A percentile compares a stretch with the other conserved stretches of the same genome.
These are phyloP conservation scores for Eupithecia exiguata DNA, from an alignment of 2,888 invertebrate genomes.

Conservation along the genomic window DNA sequence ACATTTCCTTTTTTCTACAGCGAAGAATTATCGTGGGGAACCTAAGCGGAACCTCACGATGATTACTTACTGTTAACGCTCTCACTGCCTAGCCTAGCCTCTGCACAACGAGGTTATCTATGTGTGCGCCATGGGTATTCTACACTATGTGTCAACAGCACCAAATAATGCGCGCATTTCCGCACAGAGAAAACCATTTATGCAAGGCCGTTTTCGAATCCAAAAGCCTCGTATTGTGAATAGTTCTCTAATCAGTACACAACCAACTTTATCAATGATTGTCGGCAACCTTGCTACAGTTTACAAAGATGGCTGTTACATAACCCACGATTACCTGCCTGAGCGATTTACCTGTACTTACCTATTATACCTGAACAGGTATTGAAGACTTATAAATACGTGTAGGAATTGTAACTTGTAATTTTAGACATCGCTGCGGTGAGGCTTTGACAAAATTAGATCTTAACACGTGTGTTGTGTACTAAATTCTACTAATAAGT, in stretches of 20 bases:
- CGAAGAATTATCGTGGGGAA: background rate
- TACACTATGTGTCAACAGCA: background rate
- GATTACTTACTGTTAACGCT: background rate
- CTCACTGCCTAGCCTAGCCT: background rate
- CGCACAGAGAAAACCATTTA: background rate
- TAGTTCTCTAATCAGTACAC: background rate
- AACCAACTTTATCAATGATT: slow-evolving; percentile 25
- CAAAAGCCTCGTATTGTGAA: background rate
- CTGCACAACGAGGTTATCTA: background rate
- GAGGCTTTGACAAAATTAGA: slow-evolving; percentile 2
- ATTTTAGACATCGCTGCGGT: slow-evolving; percentile 29
- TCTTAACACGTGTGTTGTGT: background rate
- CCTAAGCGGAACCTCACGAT: background rate
- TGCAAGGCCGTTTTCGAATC: background rate
- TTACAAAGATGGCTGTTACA: slow-evolving; percentile 37
- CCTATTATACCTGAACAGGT: slow-evolving; percentile 7
- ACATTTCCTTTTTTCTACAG: background rate
- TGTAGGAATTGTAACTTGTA: slow-evolving; percentile 36
- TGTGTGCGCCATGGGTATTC: background rate
- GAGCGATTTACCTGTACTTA: slow-evolving; percentile 23
- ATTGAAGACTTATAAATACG: slow-evolving; percentile 36
- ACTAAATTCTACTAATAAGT: background rate
- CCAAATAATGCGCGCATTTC: background rate
- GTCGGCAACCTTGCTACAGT: slow-evolving; percentile 30
- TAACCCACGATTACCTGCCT: slow-evolving; percentile 38